These are phyloP conservation scores for Anthoscopus minutus DNA, from an alignment of 2,113 vertebrate genomes.

Conservation along the genomic window DNA sequence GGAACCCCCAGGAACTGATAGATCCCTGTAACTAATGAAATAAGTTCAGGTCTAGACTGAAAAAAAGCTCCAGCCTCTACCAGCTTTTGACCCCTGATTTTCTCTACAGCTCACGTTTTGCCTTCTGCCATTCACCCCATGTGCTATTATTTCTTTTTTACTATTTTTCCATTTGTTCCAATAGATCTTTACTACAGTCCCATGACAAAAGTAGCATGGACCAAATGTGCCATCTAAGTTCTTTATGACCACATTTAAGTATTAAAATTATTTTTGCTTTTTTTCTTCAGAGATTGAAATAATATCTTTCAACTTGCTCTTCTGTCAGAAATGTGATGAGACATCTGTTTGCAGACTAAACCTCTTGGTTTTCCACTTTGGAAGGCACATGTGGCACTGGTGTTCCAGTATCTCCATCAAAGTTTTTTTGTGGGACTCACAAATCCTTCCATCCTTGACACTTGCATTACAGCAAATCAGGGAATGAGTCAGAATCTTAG, in stretches of 20 bases:
- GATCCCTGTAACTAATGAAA: background rate
- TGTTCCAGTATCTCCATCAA: background rate
- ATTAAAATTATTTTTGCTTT: background rate
- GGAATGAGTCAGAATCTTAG: background rate
- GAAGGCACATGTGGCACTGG: background rate
- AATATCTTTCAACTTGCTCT: background rate
- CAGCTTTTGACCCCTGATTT: background rate
- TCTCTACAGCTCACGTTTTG: background rate
- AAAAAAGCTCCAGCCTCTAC: background rate
- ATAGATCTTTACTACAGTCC: background rate
- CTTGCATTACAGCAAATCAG: background rate
- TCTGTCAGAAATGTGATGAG: background rate
- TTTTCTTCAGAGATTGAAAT: background rate
- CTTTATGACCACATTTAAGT: background rate
- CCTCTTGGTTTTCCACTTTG: background rate
- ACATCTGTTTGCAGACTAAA: background rate
- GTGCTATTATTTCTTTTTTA: background rate
- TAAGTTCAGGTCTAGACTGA: background rate
- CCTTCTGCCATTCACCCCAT: background rate
- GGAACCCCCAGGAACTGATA: background rate
- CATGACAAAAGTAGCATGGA: background rate
- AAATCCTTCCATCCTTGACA: background rate
- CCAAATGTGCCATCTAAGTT: background rate
- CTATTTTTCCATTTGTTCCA: background rate
- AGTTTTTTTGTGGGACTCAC: background rate